Base-by-base conservation (phyloP, 2,113 vertebrate species). In the Hippolais icterina region DNA sequence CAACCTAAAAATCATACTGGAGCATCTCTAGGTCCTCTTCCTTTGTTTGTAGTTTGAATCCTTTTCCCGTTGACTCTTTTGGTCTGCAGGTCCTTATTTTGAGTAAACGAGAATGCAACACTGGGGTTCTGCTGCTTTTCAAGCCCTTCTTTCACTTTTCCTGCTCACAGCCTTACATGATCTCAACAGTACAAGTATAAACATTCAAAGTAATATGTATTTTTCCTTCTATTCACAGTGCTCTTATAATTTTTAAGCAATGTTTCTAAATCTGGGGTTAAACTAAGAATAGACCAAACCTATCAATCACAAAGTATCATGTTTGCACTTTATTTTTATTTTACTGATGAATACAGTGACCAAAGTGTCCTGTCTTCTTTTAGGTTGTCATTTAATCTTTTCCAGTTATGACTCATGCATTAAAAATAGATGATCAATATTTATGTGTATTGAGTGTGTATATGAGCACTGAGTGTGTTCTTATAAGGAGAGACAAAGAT, bases 361-460 rank as follows among this genome's bases (percentile, higher is more conserved):
- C 17, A 83, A 81, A 77, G 12, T 47, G 17, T 65, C 42, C 79
- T 68, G 54, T 56, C 46, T 89, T 83, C 31, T 52, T 83, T 83
- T 85, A 88, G 68, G 35, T 52, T 93, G 64, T 44, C 44, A 88
- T 86, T 88, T 90, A 83, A 65, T 83, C 47, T 81, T 88, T 91
- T 92, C 70, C 59, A 83, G 64, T 59, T 90, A 75, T 93, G 94
- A 93, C 83, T 94, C 92, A 96, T 86, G 63, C 17, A 86, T 83
- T 92, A 77, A 94, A 97, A 96, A 92, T 86, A 95, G 64, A 60
- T 11, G 0, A 90, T 93, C 93, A 95, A 92, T 97, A 92, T 96
- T 96, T 95, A 83, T 71, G 31, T 88, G 42, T 81, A 93, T 83
- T 41, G 24, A 52, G 47, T 42, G 59, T 29, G 31, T 23, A 28